phyloP scores from a whole-genome alignment of 2,888 invertebrate species.

The Patella ulyssiponensis region DNA sequence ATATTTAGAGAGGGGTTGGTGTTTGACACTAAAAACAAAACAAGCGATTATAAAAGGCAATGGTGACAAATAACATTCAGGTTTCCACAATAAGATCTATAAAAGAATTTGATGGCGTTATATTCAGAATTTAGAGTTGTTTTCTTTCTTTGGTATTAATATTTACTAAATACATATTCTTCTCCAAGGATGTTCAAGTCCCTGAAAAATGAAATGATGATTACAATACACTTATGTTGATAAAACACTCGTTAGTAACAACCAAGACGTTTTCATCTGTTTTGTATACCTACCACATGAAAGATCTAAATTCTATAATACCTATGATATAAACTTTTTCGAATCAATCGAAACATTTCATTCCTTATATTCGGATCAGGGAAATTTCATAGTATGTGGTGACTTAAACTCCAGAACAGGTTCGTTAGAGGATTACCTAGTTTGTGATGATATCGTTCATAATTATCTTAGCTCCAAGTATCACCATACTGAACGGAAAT shows the following conservation, averaged over 20 bases:
- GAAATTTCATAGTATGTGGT: conserved; percentile 1
- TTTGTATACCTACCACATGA: not conserved
- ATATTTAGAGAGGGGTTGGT: too few relatives aligned
- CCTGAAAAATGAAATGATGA: too few relatives aligned
- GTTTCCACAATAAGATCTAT: too few relatives aligned
- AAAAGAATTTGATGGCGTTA: too few relatives aligned
- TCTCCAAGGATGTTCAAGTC: too few relatives aligned
- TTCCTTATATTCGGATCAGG: not conserved
- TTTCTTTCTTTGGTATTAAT: too few relatives aligned
- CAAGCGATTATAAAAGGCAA: too few relatives aligned
- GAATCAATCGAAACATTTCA: not conserved
- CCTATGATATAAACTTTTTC: not conserved
- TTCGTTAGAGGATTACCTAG: not conserved
- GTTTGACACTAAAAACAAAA: too few relatives aligned
- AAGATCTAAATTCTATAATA: not conserved
- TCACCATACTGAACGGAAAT: not conserved
- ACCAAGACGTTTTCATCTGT: conserved; percentile 4
- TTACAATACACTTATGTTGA: too few relatives aligned
- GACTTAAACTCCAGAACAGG: conserved; percentile 4
- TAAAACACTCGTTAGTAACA: not conserved
- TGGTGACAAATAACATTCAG: too few relatives aligned
- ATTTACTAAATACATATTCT: too few relatives aligned
- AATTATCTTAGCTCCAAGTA: not conserved
- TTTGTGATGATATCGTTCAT: not conserved
- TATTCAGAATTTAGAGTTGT: too few relatives aligned